Conservation (phyloP, 2,888 invertebrate genomes). For the Athrips mouffetella region DNA sequence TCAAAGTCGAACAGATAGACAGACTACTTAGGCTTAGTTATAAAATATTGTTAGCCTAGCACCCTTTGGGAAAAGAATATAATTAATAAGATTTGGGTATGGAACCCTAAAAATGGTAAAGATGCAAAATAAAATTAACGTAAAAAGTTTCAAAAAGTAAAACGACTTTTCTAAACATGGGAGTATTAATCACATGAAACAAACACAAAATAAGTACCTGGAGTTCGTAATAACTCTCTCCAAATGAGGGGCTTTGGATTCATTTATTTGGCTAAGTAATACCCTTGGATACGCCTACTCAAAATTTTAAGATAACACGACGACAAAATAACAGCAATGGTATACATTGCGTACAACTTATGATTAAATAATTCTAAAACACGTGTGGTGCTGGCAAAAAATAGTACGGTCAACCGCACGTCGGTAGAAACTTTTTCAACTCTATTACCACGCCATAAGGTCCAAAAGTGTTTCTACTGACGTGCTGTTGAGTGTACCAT, state of each 20-base stretch:
- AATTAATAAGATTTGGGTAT: too few relatives aligned
- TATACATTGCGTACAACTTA: background rate
- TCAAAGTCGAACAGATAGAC: too few relatives aligned
- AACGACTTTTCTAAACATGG: background rate
- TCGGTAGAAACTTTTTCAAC: too few relatives aligned
- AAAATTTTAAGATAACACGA: slow-evolving; percentile 16
- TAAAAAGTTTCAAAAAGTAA: background rate
- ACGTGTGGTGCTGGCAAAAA: too few relatives aligned
- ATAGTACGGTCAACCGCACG: too few relatives aligned
- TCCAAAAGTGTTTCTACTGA: too few relatives aligned
- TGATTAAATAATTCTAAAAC: background rate
- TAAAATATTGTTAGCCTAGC: too few relatives aligned
- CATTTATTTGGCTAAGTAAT: slow-evolving; percentile 27
- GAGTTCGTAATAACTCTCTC: slow-evolving; percentile 25
- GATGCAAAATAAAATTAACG: background rate
- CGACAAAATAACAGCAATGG: background rate
- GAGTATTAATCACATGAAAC: slow-evolving; percentile 19
- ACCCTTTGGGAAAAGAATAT: too few relatives aligned
- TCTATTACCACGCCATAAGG: too few relatives aligned
- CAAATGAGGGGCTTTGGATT: slow-evolving; percentile 26
- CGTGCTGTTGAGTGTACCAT: too few relatives aligned
- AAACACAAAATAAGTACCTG: slow-evolving; percentile 17
- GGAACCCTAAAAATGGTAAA: background rate
- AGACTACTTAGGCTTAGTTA: too few relatives aligned
- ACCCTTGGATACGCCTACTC: slow-evolving; percentile 21